Evolutionary conservation across 2,888 invertebrate genomes (phyloP).

Genomic region (Drosophila pullipes): DNA sequence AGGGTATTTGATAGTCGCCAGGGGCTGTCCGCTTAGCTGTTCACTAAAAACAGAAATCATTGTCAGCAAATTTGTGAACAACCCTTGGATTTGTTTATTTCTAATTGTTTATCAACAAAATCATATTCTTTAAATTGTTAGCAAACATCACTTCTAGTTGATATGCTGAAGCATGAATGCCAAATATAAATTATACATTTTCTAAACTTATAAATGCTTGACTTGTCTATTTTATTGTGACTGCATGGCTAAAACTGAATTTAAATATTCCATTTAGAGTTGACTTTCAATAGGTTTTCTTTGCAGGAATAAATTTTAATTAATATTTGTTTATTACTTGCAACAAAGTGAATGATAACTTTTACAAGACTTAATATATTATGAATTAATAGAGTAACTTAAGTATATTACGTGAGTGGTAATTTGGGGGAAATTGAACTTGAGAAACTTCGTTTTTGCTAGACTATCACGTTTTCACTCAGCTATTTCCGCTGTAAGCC

Average conservation of each 20-base stretch:
- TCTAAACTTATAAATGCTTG: background rate
- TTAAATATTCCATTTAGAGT: background rate
- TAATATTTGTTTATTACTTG: background rate
- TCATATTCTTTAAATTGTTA: background rate
- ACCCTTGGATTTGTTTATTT: background rate
- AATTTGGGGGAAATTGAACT: background rate
- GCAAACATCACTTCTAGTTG: background rate
- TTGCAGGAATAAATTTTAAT: background rate
- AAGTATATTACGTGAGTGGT: background rate
- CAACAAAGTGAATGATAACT: background rate
- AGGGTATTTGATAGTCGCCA: background rate
- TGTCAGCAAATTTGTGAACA: background rate
- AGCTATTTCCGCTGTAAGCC: background rate
- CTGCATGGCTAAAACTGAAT: background rate
- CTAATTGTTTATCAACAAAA: background rate
- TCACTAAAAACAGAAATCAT: background rate
- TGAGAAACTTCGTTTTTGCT: background rate
- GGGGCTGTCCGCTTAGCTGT: background rate
- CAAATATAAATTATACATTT: background rate
- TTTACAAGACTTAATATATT: background rate
- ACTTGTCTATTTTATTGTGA: background rate
- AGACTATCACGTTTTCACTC: background rate
- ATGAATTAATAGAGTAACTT: background rate
- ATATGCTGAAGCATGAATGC: background rate
- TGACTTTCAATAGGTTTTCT: background rate